phyloP scores from a whole-genome alignment of 2,797 vertebrate genomes.

The Cynodonichthys magdalenae region DNA sequence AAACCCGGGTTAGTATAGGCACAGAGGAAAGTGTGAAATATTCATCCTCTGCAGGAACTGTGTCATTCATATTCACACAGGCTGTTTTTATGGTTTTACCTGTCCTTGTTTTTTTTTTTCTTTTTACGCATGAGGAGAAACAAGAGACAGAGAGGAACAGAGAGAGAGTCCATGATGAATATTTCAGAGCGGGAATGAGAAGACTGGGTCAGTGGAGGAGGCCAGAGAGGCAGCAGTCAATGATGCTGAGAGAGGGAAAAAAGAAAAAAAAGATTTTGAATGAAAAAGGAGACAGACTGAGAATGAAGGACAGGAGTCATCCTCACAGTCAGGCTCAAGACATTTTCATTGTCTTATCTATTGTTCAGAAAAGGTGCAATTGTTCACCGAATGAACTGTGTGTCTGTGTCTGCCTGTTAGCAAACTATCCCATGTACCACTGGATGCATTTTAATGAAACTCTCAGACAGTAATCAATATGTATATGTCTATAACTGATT shows the following conservation, averaged over 20 bases:
- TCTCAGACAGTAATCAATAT: too few species aligned
- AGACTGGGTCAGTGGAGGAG: conserved; percentile 72
- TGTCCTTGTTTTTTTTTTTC: conserved; percentile 21
- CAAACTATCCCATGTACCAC: too few species aligned
- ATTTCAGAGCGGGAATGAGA: conserved; percentile 65
- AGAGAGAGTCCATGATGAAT: conserved; percentile 66
- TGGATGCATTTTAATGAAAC: too few species aligned
- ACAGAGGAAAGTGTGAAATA: conserved; percentile 64
- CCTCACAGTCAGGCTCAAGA: too few species aligned
- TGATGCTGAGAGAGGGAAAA: conserved; percentile 9
- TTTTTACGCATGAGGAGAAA: conserved; percentile 46
- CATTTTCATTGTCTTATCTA: too few species aligned
- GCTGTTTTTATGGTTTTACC: conserved; percentile 29
- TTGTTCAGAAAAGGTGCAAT: too few species aligned
- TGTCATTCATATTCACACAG: conserved; percentile 14
- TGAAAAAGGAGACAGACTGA: conserved; percentile 27
- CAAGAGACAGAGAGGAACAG: conserved; percentile 33
- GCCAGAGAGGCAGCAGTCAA: conserved; percentile 11
- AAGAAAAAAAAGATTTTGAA: conserved; percentile 28
- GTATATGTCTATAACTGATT: too few species aligned
- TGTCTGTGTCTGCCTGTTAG: too few species aligned
- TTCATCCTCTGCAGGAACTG: conserved; percentile 45
- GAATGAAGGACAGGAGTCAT: conserved; percentile 19
- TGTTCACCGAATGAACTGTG: too few species aligned
- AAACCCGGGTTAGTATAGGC: conserved; percentile 59